These are phyloP conservation scores for Holotrichia oblita DNA, from an alignment of 1,140 invertebrate genomes.

Conservation along the genomic window DNA sequence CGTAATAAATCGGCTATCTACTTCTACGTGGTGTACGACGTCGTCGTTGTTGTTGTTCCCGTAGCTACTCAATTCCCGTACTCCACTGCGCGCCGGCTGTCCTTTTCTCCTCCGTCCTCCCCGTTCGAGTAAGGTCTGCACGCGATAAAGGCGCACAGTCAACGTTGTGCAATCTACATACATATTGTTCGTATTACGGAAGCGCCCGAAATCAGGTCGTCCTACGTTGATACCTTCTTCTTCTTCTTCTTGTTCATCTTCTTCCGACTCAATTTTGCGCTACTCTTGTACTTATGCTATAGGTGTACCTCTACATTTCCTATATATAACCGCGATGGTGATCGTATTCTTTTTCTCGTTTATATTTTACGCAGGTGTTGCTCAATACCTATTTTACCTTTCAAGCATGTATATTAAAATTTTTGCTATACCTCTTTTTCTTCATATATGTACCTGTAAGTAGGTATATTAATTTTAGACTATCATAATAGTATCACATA, in stretches of 20 bases:
- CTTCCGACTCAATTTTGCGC: neutral
- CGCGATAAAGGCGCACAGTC: constrained; percentile 9
- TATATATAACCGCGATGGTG: too few species aligned
- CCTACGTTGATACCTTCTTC: neutral
- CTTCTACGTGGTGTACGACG: neutral
- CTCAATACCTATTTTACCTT: too few species aligned
- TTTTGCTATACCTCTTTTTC: too few species aligned
- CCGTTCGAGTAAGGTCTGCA: neutral
- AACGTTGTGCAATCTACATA: constrained; percentile 25
- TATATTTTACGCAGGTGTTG: too few species aligned
- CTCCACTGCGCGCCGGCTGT: neutral
- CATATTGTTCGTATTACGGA: constrained; percentile 23
- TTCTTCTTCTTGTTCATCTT: neutral
- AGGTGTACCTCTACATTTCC: too few species aligned
- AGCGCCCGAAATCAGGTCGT: neutral
- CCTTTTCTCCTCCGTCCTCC: neutral
- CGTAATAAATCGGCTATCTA: constrained; percentile 33
- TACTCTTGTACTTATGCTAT: too few species aligned
- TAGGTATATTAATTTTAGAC: too few species aligned
- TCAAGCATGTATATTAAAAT: too few species aligned
- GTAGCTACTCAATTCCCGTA: neutral
- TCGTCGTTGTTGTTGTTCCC: neutral
- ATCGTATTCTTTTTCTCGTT: too few species aligned
- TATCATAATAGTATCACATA: too few species aligned
- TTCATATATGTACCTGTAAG: too few species aligned